Evolutionary conservation across 2,797 vertebrate species (phyloP), one percentile per base, ranked within the genome.

Genomic region (Parambassis ranga): DNA sequence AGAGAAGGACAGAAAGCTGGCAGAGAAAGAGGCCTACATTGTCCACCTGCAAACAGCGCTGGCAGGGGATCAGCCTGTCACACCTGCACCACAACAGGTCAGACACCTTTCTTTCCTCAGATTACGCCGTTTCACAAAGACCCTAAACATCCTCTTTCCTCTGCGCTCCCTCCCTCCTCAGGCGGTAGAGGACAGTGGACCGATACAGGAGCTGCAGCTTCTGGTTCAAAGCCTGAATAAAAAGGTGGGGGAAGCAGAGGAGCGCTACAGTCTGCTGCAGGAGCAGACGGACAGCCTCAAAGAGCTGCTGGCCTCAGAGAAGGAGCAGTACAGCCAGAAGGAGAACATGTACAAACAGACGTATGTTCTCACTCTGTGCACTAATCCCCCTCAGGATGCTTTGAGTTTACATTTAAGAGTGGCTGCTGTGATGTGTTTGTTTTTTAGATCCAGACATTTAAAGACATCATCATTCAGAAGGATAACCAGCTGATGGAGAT

Each of bases 21-120:
- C 88, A 10, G 94, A 96, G 32, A 96, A 96, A 62, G 95, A 96
- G 80, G 93, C 93, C 2, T 96, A 94, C 31, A 96, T 96, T 5
- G 74, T 94, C 10, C 94, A 96, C 75, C 84, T 97, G 61, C 95
- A 97, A 49, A 81, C 87, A 7, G 89, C 91, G 0, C 38, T 86
- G 43, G 91, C 79, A 22, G 92, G 92, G 56, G 66, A 83, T 11
- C 86, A 79, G 19, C 47, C 70, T 35, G 2, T 73, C 56, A 38
- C 13, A 9, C 65, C 77, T 41, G 58, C 81, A 24, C 79, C 57
- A 32, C 84, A 85, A 0, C 2, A 86, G 93, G 95, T 93, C 71
- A 58, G 2, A 18, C n/a, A 2, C 16, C 1, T 15, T n/a, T n/a
- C n/a, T n/a, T n/a, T n/a, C n/a, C n/a, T n/a, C n/a, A n/a, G n/a